phyloP scores from a whole-genome alignment of 1,140 invertebrate species.

The Danaus plexippus region DNA sequence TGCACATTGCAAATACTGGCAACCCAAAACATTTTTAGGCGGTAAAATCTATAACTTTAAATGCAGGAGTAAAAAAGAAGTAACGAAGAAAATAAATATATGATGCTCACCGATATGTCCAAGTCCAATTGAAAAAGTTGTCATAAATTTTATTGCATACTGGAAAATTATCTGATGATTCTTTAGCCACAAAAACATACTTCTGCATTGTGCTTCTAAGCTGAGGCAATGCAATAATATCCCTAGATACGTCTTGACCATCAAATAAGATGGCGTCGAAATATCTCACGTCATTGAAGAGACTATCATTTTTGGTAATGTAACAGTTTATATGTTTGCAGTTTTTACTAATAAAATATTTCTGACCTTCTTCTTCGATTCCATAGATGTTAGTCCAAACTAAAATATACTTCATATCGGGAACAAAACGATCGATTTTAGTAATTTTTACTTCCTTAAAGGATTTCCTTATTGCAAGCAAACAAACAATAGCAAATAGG shows the following conservation, averaged over 20 bases:
- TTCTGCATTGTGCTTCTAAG: constrained; percentile 43
- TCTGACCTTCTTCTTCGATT: constrained; percentile 33
- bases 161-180: constrained; percentile 53
- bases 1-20: too few species aligned
- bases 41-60: too few species aligned
- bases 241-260: constrained; percentile 30
- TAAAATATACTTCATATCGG: constrained; percentile 42
- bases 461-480: constrained; percentile 18
- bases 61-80: too few species aligned
- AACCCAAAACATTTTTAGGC: too few species aligned
- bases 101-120: constrained; percentile 72
- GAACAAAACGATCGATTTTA: constrained; percentile 31
- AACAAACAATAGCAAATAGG: constrained; percentile 12
- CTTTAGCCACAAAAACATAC: constrained; percentile 64
- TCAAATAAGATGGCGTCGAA: constrained; percentile 64
- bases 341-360: constrained; percentile 30
- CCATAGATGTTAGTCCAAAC: constrained; percentile 35
- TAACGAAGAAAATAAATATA: constrained; percentile 1
- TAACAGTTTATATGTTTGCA: constrained; percentile 45
- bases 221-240: constrained; percentile 24
- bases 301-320: constrained; percentile 40
- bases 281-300: constrained; percentile 41
- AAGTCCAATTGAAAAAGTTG: constrained; percentile 76
- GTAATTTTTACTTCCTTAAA: constrained; percentile 17
- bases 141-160: constrained; percentile 45